These are phyloP conservation scores for Peromyscus eremicus DNA, from an alignment of 2,797 vertebrate genomes.

Conservation along the genomic window DNA sequence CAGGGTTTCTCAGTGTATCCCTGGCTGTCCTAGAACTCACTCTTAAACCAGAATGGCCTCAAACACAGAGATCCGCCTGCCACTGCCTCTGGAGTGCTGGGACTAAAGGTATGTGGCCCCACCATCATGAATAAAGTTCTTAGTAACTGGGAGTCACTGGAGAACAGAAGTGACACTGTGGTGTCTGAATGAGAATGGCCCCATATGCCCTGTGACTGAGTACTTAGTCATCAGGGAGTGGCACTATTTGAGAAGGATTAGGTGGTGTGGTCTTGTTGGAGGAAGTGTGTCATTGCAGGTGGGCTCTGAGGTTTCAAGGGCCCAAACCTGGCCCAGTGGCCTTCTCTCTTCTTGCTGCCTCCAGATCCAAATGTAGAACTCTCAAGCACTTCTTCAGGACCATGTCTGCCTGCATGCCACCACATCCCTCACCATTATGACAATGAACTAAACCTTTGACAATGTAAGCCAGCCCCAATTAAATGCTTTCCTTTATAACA, in stretches of 20 bases:
- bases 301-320: background rate
- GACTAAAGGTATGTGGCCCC: background rate
- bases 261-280: background rate
- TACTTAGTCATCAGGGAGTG: background rate
- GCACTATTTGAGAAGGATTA: background rate
- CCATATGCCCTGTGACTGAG: background rate
- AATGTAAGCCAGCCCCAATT: background rate
- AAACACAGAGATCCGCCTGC: background rate
- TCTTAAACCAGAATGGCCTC: background rate
- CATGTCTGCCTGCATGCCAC: background rate
- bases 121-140: background rate
- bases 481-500: background rate
- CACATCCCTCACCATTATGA: background rate
- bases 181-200: background rate
- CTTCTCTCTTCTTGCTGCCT: background rate
- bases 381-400: background rate
- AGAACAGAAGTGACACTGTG: background rate
- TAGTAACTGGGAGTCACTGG: background rate
- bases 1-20: background rate
- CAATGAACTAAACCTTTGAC: background rate
- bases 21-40: background rate
- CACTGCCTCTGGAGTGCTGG: background rate
- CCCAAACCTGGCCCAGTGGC: background rate
- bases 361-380: background rate
- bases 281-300: background rate